Base-by-base conservation (phyloP, 2,888 invertebrate genomes). In the Synergus laeviventris region DNA sequence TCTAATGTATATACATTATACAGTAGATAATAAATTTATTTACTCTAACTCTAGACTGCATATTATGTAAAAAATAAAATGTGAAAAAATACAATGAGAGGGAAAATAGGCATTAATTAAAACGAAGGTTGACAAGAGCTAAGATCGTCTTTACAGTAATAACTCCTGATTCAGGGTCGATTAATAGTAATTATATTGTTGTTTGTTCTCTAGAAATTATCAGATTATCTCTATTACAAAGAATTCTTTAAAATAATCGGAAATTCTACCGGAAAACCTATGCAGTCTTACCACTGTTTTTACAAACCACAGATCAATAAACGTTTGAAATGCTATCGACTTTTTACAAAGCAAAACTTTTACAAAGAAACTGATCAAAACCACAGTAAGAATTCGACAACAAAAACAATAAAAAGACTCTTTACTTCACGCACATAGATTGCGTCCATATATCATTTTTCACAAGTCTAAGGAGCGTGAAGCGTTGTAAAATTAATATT, bases 401-500 rank as follows among this genome's bases (percentile, higher is more conserved):
- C 12, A 59, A 59, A 21, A 24, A 21, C 18, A 24, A 54, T 54
- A 18, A 54, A 31, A 14, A 59, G 18, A 21, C 38, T 21, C 12
- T n/a, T 39, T 64, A 18, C 64, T 64, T 64, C 64, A 38, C 39
- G 64, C 18, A 64, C 64, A 38, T 39, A 12, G 21, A 64, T 64
- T 64, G 39, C 18, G 64, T 3, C 39, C 12, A 64, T 64, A 39
- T n/a, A 64, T 64, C 64, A 64, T 64, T 64, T 64, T 64, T 64
- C 64, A 64, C 64, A 64, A 64, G 59, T 39, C 12, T 45, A 21
- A 24, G 24, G 21, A 66, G 45, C 42, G 66, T 66, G 66, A 59
- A 59, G 59, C 3, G 21, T 42, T 66, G 39, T 66, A 66, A 66
- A 45, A 66, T 66, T 64, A 66, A 45, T 66, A 66, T 66, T 66